Base-by-base conservation (phyloP, 1,140 invertebrate genomes). In the Drosophila repleta region DNA sequence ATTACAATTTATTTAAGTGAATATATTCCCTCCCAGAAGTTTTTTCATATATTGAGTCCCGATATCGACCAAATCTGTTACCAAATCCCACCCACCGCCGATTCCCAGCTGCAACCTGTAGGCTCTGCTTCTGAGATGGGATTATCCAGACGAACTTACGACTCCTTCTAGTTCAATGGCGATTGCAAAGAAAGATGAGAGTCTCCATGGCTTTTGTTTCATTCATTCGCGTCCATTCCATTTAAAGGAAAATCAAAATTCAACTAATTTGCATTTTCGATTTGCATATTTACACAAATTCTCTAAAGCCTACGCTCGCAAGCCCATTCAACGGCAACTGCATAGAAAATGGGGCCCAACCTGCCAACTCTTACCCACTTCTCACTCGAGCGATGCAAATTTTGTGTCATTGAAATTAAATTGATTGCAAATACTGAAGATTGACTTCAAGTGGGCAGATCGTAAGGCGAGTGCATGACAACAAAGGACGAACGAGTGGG, bases 381-480 rank as follows among this genome's bases (percentile, higher is more conserved):
- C 20, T 48, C 11, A 13, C 56, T n/a, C 7, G 20, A 43, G 55
- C 21, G 65, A 76, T 76, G 76, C 76, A 88, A 83, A 79, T 79
- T 67, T 61, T 88, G 77, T 79, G 79, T 79, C 83, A 88, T 88
- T 88, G 84, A 88, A 88, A 88, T 88, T 88, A 88, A 88, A 88
- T 88, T 88, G 83, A 88, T 88, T 88, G 83, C 83, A 88, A 88
- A 88, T 88, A 88, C 84, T 83, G 69, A 83, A 88, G 84, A 88
- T 87, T 87, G 79, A 88, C 79, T 87, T 88, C 75, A 82, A 87
- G 78, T 71, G 72, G 71, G 75, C 24, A 55, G 62, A 63, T 52
- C 51, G 66, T 35, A 48, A 55, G 18, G 10, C 37, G 57, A 60
- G 61, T 63, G 49, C 46, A 29, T 53, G 62, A 69, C 65, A 74